Base-by-base conservation (phyloP, 2,113 vertebrate genomes). In the Tenebrosternarchus preto region DNA sequence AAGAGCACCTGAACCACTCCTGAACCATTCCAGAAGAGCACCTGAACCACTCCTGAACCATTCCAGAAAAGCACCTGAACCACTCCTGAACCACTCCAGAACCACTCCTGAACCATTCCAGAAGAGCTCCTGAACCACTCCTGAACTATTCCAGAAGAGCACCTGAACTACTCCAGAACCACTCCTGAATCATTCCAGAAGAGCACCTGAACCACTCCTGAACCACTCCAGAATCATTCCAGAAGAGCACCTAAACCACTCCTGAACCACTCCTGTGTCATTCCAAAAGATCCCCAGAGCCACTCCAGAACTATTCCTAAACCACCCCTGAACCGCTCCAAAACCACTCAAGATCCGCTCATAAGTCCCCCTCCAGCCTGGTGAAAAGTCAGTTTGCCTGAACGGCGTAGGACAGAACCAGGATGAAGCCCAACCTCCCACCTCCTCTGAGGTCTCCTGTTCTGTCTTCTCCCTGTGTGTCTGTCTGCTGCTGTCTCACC, bases 391-490 rank as follows among this genome's bases (percentile, higher is more conserved):
- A 27, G 6, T 43, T 8, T 25, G 33, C 76, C 55, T 69, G 67
- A 76, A 50, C 4, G 0, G 8, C 53, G 22, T 29, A 70, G 69
- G 24, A 75, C 53, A 31, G 1, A 15, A 29, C 29, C 24, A 56
- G 57, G 36, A 43, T 63, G 68, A 73, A 60, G 43, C 46, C 68
- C 43, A 16, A 33, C 63, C 67, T 70, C 73, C 81, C 86, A 88
- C 75, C 68, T 79, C 86, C 71, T 81, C 84, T 77, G 20, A 17
- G 61, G 59, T 31, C 43, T 80, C 78, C 82, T 59, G 80, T 80
- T 80, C 85, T 84, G 73, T 75, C 76, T 63, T 82, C 77, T 82
- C 73, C 84, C 89, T 87, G 89, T 88, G 85, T 91, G 27, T 80
- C 25, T 64, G 29, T n/a, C 57, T 74, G 64, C 61, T 39, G 20